phyloP scores from a whole-genome alignment of 2,797 vertebrate species.

The Chaenodraco wilsoni region DNA sequence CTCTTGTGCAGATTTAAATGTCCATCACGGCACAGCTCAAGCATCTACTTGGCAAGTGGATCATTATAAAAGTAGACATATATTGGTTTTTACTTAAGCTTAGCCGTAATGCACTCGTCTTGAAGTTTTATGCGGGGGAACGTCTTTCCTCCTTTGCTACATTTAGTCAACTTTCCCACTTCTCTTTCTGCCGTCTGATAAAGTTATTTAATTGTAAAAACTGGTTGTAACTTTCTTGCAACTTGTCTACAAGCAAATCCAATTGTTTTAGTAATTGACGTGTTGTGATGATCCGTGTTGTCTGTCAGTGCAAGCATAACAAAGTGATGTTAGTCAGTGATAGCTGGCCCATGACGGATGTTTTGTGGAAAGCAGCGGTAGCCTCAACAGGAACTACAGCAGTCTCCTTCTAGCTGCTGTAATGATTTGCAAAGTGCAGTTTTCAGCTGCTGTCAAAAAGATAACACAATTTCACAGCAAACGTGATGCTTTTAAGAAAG shows the following conservation, averaged over 20 bases:
- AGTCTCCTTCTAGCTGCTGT: conserved; percentile 5
- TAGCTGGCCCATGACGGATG: not conserved
- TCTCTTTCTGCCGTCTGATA: too few species aligned
- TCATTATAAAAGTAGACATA: conserved; percentile 27
- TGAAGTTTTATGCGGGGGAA: not conserved
- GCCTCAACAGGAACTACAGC: conserved; percentile 5
- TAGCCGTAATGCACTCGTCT: conserved; percentile 11
- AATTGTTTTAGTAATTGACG: conserved; percentile 7
- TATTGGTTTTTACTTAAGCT: conserved; percentile 42
- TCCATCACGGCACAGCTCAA: conserved; percentile 41
- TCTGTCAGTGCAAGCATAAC: conserved; percentile 24
- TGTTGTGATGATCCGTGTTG: conserved; percentile 12
- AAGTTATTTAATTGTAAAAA: not conserved
- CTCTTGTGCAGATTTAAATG: conserved; percentile 58
- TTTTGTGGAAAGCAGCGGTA: conserved; percentile 5
- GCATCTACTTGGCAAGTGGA: conserved; percentile 48
- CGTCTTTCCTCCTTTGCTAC: too few species aligned
- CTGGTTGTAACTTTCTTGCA: conserved; percentile 8
- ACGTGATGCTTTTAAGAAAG: conserved; percentile 18
- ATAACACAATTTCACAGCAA: conserved; percentile 14
- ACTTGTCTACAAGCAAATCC: not conserved
- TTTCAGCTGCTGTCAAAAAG: conserved; percentile 42
- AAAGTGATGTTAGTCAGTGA: not conserved
- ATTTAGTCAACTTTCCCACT: too few species aligned
- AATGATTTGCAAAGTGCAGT: conserved; percentile 19